Percentiles rank a stretch among this genome's conserved stretches.
phyloP scores from a whole-genome alignment of 2,888 invertebrate genomes.

The Coenonympha glycerion region DNA sequence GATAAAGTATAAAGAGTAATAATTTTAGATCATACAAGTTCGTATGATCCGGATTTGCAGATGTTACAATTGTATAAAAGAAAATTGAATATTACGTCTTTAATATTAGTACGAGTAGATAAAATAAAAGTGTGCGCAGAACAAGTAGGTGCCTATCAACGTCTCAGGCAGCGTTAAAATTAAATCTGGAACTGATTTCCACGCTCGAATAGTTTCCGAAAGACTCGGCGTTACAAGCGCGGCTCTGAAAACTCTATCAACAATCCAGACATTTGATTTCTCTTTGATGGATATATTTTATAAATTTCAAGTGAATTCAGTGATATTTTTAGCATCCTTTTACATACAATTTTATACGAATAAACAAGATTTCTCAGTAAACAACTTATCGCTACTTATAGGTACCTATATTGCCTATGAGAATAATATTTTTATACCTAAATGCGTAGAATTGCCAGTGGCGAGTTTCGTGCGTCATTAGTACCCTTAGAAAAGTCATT shows the following conservation, averaged over 20 bases:
- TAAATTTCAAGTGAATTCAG: not conserved
- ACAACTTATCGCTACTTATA: too few relatives aligned
- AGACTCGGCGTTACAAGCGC: conserved; percentile 12
- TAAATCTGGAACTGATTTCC: conserved; percentile 25
- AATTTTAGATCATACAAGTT: too few relatives aligned
- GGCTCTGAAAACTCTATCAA: conserved; percentile 3
- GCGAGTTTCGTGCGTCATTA: not conserved
- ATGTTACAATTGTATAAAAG: too few relatives aligned
- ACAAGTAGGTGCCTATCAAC: too few relatives aligned
- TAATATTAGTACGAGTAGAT: too few relatives aligned
- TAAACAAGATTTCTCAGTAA: too few relatives aligned
- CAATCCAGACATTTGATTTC: not conserved
- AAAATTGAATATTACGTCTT: too few relatives aligned
- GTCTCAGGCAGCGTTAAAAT: conserved; percentile 16
- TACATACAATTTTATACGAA: not conserved
- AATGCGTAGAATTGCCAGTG: not conserved
- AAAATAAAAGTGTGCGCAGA: too few relatives aligned
- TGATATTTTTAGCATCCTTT: not conserved
- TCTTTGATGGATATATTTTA: not conserved
- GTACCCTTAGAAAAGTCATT: not conserved
- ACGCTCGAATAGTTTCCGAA: conserved; percentile 19
- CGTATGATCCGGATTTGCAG: too few relatives aligned
- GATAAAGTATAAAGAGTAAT: too few relatives aligned
- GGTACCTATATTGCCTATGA: too few relatives aligned
- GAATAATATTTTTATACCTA: too few relatives aligned